Base-by-base conservation (phyloP, 2,888 invertebrate species). In the Synanthedon tipuliformis region DNA sequence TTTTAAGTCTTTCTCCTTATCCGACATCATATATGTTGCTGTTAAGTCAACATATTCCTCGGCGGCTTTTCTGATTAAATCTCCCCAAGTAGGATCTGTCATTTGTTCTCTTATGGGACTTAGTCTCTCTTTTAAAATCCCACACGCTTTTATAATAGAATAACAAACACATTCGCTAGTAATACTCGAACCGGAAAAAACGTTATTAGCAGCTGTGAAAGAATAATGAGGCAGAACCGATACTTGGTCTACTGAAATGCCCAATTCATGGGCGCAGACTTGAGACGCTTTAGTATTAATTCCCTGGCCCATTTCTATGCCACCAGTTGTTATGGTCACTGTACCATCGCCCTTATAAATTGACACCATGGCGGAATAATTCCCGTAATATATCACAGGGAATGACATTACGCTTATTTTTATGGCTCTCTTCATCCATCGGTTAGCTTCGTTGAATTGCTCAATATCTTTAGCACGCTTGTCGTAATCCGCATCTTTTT, bases 251-350 rank as follows among this genome's bases (percentile, higher is more conserved):
- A 94, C 55, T 0, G 92, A 89, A 54, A 95, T 90, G 0, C 91
- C 92, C 13, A 96, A 72, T 40, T 89, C 89, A 63, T 92, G 89
- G 0, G 95, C 95, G 53, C 90, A 92, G 0, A 94, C 92, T 86
- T 94, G 94, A 3, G 92, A 91, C 0, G 88, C 91, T 88, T 94
- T 95, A 0, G 94, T 94, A 59, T 94, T 92, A 41, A 94, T 87
- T 0, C 95, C 95, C 85, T 95, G 95, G 0, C 95, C 95, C 81
- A 91, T 90, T 77, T 93, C 93, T 50, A 92, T 82, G 1, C 92
- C 93, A 4, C 92, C 92, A 53, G 92, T 92, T 0, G 90, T 81
- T 0, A 95, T 79, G 0, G 91, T 89, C 0, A 95, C 93, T 1
- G 91, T 90, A 0, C 91, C 93, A 70, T 93, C 92, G 0, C 89